These are phyloP conservation scores for Neotoma lepida DNA, from an alignment of 2,113 vertebrate species.

Conservation along the genomic window DNA sequence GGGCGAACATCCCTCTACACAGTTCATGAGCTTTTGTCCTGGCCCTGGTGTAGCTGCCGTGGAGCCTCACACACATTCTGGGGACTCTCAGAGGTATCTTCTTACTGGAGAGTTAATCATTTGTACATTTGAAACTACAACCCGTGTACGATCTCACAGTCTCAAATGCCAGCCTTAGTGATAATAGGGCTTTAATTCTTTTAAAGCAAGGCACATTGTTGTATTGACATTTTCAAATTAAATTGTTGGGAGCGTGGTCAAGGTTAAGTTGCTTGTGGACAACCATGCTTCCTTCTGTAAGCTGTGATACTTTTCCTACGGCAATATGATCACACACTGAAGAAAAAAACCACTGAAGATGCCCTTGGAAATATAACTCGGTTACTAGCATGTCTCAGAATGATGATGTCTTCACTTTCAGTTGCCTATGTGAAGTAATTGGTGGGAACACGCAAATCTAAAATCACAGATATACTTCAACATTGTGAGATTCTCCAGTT, in stretches of 20 bases:
- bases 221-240: neutral
- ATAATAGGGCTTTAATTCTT: neutral
- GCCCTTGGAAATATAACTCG: neutral
- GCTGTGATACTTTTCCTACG: neutral
- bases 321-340: neutral
- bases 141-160: neutral
- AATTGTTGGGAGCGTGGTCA: neutral
- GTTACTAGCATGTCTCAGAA: neutral
- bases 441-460: neutral
- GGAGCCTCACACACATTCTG: neutral
- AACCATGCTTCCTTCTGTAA: constrained; percentile 21
- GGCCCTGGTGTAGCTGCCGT: neutral
- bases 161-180: neutral
- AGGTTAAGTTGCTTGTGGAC: constrained; percentile 21
- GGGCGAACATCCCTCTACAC: neutral
- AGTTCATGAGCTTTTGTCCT: neutral
- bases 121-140: constrained; percentile 11
- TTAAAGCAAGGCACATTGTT: neutral
- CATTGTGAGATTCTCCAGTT: constrained; percentile 14
- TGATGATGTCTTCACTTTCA: neutral
- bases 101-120: neutral
- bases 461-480: constrained; percentile 30
- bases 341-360: neutral
- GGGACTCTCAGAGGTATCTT: neutral
- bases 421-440: neutral